Evolutionary conservation across 2,888 invertebrate genomes (phyloP), one percentile per base, ranked within the genome.

Genomic region (Drosophila phalerata): DNA sequence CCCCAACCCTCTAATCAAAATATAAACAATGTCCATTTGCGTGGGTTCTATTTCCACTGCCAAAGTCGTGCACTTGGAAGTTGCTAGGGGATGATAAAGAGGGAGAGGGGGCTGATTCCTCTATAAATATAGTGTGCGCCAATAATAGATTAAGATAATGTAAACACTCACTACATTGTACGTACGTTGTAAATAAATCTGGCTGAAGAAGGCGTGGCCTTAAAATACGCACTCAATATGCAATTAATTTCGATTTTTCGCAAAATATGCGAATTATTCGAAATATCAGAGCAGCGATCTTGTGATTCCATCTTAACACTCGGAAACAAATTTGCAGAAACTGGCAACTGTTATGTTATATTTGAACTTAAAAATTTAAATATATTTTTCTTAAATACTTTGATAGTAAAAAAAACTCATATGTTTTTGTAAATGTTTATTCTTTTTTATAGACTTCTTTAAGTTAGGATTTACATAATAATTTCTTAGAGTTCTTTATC

Each of bases 51-150:
- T 38, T 60, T 52, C 45, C 63, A 72, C 43, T 58, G 58, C 55
- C 68, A 73, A 67, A 73, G 43, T 48, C 62, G 48, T 60, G 62
- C 49, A 58, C 43, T 49, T 60, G 53, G 34, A 37, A 60, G 38
- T 17, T n/a, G 8, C 2, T n/a, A n/a, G 6, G n/a, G 25, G 6
- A 5, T 40, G 22, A 9, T 9, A 2, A 2, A 1, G 30, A 28
- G 28, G 28, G 28, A 28, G 28, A 5, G 28, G 22, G 32, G 17
- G 10, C 6, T 15, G 38, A 22, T 25, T 22, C 47, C 57, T 65
- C 78, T 72, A 81, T 79, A 73, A 79, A 83, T 72, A 80, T 48
- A 63, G 69, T 55, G 45, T 66, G 63, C 48, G 77, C 86, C 82
- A 83, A 81, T 72, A 73, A 76, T 84, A 81, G 86, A 68, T 63